These are phyloP conservation scores for Porites cylindrica DNA, from an alignment of 92 coral and sea anemone genomes.

Conservation along the genomic window DNA sequence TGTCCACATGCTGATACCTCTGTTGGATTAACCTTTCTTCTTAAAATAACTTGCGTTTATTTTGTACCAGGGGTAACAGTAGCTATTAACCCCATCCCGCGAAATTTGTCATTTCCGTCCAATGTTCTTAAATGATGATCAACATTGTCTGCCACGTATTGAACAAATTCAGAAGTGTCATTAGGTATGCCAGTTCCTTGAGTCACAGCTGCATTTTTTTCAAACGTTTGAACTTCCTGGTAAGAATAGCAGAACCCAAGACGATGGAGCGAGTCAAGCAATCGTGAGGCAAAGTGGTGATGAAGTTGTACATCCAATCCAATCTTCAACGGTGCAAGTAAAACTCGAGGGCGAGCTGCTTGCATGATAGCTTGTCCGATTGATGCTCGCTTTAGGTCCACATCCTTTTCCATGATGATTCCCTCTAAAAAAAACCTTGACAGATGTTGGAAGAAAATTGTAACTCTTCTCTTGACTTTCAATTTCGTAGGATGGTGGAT, in stretches of 20 bases:
- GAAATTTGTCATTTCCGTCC: too few species aligned
- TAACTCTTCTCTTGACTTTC: constrained; percentile 14
- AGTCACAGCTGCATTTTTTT: constrained; percentile 51
- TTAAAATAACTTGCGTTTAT: too few species aligned
- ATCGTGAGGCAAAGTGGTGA: constrained; percentile 63
- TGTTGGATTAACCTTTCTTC: too few species aligned
- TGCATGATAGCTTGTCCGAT: constrained; percentile 17
- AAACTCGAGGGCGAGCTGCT: constrained; percentile 52
- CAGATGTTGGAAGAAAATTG: constrained; percentile 12
- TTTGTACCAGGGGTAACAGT: too few species aligned
- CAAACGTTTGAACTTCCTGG: constrained; percentile 55
- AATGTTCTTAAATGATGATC: too few species aligned
- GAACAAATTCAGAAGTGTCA: too few species aligned
- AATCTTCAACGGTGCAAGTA: constrained; percentile 54
- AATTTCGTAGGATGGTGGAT: constrained; percentile 3
- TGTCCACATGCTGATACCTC: too few species aligned
- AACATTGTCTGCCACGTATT: too few species aligned
- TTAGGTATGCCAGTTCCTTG: constrained; percentile 43
- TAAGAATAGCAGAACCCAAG: constrained; percentile 65
- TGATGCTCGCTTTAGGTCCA: constrained; percentile 8
- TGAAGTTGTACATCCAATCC: constrained; percentile 69
- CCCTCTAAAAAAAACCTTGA: constrained; percentile 28
- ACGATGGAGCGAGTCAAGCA: constrained; percentile 54
- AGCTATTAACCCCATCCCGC: too few species aligned
- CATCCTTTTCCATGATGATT: constrained; percentile 20